These are phyloP conservation scores for Camponotus floridanus DNA, from an alignment of 1,140 invertebrate genomes.

Conservation along the genomic window DNA sequence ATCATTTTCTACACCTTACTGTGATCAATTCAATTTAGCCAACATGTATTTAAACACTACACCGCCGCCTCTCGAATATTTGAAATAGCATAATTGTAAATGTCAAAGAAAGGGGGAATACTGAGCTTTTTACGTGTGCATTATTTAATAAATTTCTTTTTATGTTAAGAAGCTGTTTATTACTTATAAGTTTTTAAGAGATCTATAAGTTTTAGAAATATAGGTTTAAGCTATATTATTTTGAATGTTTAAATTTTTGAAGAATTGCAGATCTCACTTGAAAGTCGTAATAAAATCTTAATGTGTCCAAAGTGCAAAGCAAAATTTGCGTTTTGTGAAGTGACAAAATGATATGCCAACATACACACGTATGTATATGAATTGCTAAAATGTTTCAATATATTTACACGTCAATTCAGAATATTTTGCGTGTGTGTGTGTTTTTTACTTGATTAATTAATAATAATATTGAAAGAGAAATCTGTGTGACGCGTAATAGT, in stretches of 20 bases:
- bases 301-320: not conserved
- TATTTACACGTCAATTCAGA: not conserved
- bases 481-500: conserved; percentile 19
- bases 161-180: conserved; percentile 49
- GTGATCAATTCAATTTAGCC: conserved; percentile 57
- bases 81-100: conserved; percentile 44
- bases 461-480: conserved; percentile 13
- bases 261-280: not conserved
- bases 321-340: not conserved
- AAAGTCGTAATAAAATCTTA: not conserved
- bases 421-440: not conserved
- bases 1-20: conserved; percentile 57
- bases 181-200: conserved; percentile 12
- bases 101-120: not conserved
- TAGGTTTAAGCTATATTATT: not conserved
- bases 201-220: not conserved
- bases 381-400: conserved; percentile 11
- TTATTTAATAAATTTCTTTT: conserved; percentile 55
- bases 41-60: conserved; percentile 49
- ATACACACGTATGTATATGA: not conserved
- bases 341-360: not conserved
- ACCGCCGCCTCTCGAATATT: not conserved
- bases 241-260: conserved; percentile 2
- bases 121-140: conserved; percentile 45
- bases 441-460: not conserved